These are phyloP conservation scores for Neogobius melanostomus DNA, from an alignment of 2,113 vertebrate genomes.

Conservation along the genomic window DNA sequence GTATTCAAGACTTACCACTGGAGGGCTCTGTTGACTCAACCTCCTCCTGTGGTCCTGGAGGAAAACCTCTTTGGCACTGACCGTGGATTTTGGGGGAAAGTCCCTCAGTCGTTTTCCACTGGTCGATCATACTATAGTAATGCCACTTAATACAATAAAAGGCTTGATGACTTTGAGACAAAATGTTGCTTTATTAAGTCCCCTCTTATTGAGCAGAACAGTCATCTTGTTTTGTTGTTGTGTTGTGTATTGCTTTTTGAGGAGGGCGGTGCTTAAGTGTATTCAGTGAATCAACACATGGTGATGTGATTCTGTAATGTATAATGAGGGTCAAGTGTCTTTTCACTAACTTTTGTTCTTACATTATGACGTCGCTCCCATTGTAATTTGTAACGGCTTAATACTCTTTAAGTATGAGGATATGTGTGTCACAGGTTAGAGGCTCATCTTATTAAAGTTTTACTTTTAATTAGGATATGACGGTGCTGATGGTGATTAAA, in stretches of 20 bases:
- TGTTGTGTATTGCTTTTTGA: background rate
- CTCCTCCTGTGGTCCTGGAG: background rate
- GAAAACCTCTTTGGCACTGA: background rate
- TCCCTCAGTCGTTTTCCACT: slow-evolving; percentile 8
- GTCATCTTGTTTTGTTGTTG: background rate
- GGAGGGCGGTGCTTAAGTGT: too few relatives aligned
- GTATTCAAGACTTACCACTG: slow-evolving; percentile 16
- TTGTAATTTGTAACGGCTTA: too few relatives aligned
- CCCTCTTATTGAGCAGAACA: background rate
- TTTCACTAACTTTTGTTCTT: too few relatives aligned
- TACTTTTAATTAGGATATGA: too few relatives aligned
- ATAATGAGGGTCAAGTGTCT: too few relatives aligned
- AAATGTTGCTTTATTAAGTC: background rate
- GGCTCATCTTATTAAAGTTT: too few relatives aligned
- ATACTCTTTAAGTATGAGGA: too few relatives aligned
- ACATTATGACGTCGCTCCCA: too few relatives aligned
- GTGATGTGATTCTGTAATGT: too few relatives aligned
- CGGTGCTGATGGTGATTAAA: too few relatives aligned
- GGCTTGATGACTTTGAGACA: background rate
- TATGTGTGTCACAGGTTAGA: too few relatives aligned
- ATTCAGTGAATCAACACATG: too few relatives aligned
- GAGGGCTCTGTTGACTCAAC: slow-evolving; percentile 36
- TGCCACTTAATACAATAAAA: background rate
- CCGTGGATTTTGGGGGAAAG: slow-evolving; percentile 11
- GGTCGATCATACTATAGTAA: slow-evolving; percentile 4